A percentile compares a stretch with the other conserved stretches of the same genome.
These are phyloP conservation scores for Erpetoichthys calabaricus DNA, from an alignment of 2,797 vertebrate species.

Conservation along the genomic window DNA sequence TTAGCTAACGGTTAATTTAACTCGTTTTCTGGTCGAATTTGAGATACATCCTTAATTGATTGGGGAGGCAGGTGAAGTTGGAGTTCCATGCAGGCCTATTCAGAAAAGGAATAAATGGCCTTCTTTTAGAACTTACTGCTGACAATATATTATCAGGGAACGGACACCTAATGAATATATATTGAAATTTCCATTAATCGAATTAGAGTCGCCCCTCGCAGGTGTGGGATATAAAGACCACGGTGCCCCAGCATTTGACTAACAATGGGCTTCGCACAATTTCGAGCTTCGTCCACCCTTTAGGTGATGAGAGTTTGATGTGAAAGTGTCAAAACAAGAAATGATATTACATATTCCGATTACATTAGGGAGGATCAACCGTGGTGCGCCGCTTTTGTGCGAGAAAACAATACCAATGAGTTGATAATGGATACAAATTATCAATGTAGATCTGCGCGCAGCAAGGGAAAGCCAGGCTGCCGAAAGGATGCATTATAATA, in stretches of 20 bases:
- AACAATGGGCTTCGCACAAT: slow-evolving; percentile 54
- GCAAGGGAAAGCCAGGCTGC: no score
- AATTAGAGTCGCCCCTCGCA: slow-evolving; percentile 81
- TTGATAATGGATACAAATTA: no score
- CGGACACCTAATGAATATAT: slow-evolving; percentile 91
- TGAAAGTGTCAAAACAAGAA: slow-evolving; percentile 53
- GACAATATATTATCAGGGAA: slow-evolving; percentile 84
- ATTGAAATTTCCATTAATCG: slow-evolving; percentile 91
- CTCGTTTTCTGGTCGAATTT: slow-evolving; percentile 91
- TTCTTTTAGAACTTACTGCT: slow-evolving; percentile 71
- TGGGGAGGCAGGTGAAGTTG: slow-evolving; percentile 97
- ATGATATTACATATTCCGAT: slow-evolving; percentile 29
- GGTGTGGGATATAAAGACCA: slow-evolving; percentile 70
- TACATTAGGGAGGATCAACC: slow-evolving; percentile 28
- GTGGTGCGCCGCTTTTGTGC: slow-evolving; percentile 18
- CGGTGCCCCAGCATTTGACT: slow-evolving; percentile 50
- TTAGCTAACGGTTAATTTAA: slow-evolving; percentile 98
- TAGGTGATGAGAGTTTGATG: slow-evolving; percentile 42
- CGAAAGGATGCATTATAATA: no score
- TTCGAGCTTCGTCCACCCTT: slow-evolving; percentile 42
- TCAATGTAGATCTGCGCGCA: slow-evolving; percentile 7
- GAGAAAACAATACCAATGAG: slow-evolving; percentile 13
- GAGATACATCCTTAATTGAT: slow-evolving; percentile 99
- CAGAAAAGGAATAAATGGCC: slow-evolving; percentile 78
- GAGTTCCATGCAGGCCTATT: slow-evolving; percentile 84